Evolutionary conservation across 2,888 invertebrate species (phyloP).

Genomic region (Tipula confusa): DNA sequence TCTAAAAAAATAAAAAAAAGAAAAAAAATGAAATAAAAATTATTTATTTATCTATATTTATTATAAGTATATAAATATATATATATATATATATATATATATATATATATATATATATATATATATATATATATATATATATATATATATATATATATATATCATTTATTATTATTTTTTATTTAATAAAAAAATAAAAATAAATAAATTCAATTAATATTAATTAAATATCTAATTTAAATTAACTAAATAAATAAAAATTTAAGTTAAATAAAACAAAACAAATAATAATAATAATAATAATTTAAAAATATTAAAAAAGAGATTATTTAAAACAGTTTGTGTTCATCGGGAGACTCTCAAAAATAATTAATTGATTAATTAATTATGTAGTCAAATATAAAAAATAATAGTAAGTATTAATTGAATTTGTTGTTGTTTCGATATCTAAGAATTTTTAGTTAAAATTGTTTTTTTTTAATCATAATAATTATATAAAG

Average conservation of each 20-base stretch:
- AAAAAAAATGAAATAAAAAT: not conserved
- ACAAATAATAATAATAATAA: not conserved
- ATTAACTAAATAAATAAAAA: conserved; percentile 21
- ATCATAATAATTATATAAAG: not conserved
- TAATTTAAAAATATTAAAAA: not conserved
- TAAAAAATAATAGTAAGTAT: not conserved
- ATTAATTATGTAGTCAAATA: not conserved
- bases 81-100: too few species aligned
- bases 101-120: too few species aligned
- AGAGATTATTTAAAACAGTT: not conserved
- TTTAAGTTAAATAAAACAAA: too few species aligned
- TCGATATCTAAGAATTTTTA: conserved; percentile 1
- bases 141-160: too few species aligned
- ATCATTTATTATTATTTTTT: conserved; percentile 25
- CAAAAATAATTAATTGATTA: not conserved
- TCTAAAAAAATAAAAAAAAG: not conserved
- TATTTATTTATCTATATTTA: conserved; percentile 8
- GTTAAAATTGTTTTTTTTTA: not conserved
- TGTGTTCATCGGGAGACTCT: not conserved
- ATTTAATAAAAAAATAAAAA: conserved; percentile 14
- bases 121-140: too few species aligned
- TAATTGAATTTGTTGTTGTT: not conserved
- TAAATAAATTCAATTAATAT: conserved; percentile 7
- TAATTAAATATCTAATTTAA: conserved; percentile 7
- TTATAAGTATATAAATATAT: too few species aligned